These are phyloP conservation scores for Redunca redunca DNA, from an alignment of 2,113 vertebrate species.

Conservation along the genomic window DNA sequence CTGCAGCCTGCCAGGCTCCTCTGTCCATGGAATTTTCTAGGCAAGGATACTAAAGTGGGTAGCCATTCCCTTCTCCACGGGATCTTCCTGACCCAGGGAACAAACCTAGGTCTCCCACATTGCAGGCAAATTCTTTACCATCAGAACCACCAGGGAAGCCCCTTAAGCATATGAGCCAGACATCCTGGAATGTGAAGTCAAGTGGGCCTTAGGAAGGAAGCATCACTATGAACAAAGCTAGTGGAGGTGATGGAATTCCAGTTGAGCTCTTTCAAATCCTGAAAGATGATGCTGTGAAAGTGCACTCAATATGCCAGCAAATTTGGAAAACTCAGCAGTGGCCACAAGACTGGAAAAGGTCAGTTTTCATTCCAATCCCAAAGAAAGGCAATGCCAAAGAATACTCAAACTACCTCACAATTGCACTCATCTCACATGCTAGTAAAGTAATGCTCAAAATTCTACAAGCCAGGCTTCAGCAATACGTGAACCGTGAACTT, in stretches of 20 bases:
- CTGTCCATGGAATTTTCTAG: neutral
- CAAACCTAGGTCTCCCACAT: neutral
- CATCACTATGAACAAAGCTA: neutral
- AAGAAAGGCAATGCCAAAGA: neutral
- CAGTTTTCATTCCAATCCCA: neutral
- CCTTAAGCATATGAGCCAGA: neutral
- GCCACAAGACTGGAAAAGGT: neutral
- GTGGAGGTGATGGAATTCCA: neutral
- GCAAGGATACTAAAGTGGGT: neutral
- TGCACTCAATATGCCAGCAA: neutral
- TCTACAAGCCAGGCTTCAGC: neutral
- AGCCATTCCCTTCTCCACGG: neutral
- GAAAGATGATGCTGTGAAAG: neutral
- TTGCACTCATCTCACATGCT: neutral
- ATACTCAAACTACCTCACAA: neutral
- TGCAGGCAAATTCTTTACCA: neutral
- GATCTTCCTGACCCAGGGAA: neutral
- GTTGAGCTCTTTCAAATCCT: neutral
- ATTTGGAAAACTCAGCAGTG: neutral
- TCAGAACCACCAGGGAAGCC: neutral
- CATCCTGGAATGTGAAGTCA: neutral
- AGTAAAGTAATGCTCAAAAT: neutral
- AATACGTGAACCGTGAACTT: neutral
- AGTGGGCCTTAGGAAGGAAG: neutral
- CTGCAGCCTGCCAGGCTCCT: neutral